phyloP scores from a whole-genome alignment of 2,888 invertebrate genomes.

The Protodeltote pygarga region DNA sequence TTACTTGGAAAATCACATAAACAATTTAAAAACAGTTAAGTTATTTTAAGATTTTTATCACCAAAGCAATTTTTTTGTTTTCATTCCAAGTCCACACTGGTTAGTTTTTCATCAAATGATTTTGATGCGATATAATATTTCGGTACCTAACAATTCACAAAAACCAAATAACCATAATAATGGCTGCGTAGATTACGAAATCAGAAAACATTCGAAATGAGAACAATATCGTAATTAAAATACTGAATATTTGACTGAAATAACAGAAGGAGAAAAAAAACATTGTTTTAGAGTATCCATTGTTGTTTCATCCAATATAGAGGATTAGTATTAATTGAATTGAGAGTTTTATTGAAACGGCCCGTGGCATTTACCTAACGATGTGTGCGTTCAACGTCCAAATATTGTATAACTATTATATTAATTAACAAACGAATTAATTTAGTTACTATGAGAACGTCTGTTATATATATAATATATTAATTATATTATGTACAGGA shows the following conservation, averaged over 20 bases:
- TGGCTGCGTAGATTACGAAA: too few relatives aligned
- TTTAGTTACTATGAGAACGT: slow-evolving; percentile 10
- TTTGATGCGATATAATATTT: too few relatives aligned
- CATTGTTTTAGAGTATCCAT: slow-evolving; percentile 20
- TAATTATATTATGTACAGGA: too few relatives aligned
- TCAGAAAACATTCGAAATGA: background rate
- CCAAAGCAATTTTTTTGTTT: too few relatives aligned
- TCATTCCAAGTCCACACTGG: too few relatives aligned
- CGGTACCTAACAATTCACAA: too few relatives aligned
- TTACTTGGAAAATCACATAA: too few relatives aligned
- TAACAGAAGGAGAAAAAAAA: slow-evolving; percentile 22
- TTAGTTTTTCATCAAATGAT: too few relatives aligned
- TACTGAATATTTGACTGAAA: slow-evolving; percentile 3
- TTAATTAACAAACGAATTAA: slow-evolving; percentile 23
- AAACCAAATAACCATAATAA: background rate
- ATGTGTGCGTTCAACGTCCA: slow-evolving; percentile 20
- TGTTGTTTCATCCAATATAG: slow-evolving; percentile 34
- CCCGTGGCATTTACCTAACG: slow-evolving; percentile 20
- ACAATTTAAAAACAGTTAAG: too few relatives aligned
- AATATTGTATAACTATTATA: slow-evolving; percentile 3
- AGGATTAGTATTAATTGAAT: slow-evolving; percentile 41
- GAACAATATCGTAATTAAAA: background rate
- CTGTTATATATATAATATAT: too few relatives aligned
- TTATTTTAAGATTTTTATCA: too few relatives aligned
- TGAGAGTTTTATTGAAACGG: slow-evolving; percentile 36